These are phyloP conservation scores for Nematopogon swammerdamellus DNA, from an alignment of 2,888 invertebrate genomes.

Conservation along the genomic window DNA sequence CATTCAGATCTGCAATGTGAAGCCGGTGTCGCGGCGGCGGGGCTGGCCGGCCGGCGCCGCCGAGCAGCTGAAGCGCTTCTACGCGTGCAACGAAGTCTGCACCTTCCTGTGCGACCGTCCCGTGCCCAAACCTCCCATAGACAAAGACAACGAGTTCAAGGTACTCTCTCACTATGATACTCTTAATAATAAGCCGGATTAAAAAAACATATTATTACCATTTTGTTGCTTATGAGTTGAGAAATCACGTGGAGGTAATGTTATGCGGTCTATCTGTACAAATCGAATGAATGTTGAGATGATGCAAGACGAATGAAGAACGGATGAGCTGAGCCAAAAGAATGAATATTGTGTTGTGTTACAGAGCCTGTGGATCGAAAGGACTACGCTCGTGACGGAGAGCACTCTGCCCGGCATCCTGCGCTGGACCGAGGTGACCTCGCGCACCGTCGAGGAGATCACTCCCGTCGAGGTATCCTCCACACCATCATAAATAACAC, in stretches of 20 bases:
- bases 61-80: slow-evolving; percentile 84
- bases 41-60: slow-evolving; percentile 68
- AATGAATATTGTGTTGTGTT: slow-evolving; percentile 18
- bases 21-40: slow-evolving; percentile 76
- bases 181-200: too few relatives aligned
- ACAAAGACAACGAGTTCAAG: slow-evolving; percentile 95
- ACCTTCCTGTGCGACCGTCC: slow-evolving; percentile 90
- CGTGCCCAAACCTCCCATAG: slow-evolving; percentile 83
- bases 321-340: too few relatives aligned
- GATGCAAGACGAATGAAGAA: too few relatives aligned
- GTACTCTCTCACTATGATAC: too few relatives aligned
- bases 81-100: slow-evolving; percentile 86
- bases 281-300: too few relatives aligned
- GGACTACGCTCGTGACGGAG: slow-evolving; percentile 81
- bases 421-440: slow-evolving; percentile 89
- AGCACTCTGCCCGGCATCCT: slow-evolving; percentile 86
- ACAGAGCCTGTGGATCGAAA: slow-evolving; percentile 89
- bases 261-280: too few relatives aligned
- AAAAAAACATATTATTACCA: too few relatives aligned
- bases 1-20: slow-evolving; percentile 93
- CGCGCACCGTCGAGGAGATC: slow-evolving; percentile 69
- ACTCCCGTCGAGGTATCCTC: slow-evolving; percentile 69
- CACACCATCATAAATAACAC: not conserved
- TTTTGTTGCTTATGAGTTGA: too few relatives aligned
- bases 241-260: too few relatives aligned